phyloP scores from a whole-genome alignment of 2,113 vertebrate genomes.

The Bufo gargarizans region DNA sequence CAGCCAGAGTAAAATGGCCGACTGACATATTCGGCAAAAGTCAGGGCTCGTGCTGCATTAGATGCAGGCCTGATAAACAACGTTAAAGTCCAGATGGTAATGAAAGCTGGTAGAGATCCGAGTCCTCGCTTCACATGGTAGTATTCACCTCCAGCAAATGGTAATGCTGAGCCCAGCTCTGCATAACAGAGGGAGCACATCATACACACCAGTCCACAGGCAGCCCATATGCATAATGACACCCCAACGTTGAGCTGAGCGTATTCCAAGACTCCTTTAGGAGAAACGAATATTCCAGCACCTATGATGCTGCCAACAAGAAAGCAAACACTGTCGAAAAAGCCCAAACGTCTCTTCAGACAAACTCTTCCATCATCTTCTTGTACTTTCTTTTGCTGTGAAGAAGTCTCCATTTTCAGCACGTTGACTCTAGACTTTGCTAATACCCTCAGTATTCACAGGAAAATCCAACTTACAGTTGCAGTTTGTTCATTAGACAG shows the following conservation, averaged over 20 bases:
- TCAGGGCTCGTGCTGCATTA: constrained; percentile 66
- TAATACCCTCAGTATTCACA: neutral
- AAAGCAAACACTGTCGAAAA: constrained; percentile 69
- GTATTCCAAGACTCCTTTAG: constrained; percentile 68
- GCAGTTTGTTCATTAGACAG: constrained; percentile 5
- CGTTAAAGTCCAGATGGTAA: constrained; percentile 65
- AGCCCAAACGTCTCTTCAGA: constrained; percentile 70
- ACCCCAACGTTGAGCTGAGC: constrained; percentile 65
- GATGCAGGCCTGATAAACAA: constrained; percentile 63
- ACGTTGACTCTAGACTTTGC: neutral
- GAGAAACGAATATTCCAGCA: constrained; percentile 72
- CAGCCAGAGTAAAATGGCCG: constrained; percentile 71
- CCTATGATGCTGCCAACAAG: constrained; percentile 67
- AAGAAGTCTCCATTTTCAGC: neutral
- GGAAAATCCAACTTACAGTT: neutral
- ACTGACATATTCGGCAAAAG: constrained; percentile 67
- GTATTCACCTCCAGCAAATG: constrained; percentile 65
- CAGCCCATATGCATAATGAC: constrained; percentile 64
- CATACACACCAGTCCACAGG: constrained; percentile 62
- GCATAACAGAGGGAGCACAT: constrained; percentile 68
- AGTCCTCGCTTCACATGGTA: constrained; percentile 71
- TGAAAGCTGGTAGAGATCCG: constrained; percentile 63
- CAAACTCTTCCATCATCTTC: neutral
- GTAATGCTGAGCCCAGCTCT: constrained; percentile 64
- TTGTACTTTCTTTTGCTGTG: neutral